Evolutionary conservation across 2,888 invertebrate genomes (phyloP).

Genomic region (Stenichneumon culpator): DNA sequence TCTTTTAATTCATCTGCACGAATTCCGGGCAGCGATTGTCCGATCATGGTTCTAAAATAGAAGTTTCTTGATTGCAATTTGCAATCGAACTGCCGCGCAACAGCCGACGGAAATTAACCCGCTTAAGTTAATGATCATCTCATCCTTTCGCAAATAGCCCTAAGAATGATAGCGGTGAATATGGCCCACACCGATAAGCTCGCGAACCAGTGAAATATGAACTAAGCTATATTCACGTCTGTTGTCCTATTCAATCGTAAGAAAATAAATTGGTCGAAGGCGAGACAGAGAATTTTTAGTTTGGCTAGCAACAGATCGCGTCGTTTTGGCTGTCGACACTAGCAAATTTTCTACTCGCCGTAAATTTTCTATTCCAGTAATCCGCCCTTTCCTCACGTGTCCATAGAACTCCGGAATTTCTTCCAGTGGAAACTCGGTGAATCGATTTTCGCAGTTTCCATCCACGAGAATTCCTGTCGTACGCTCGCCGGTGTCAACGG

Average conservation of each 20-base stretch:
- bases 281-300: neutral
- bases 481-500: neutral
- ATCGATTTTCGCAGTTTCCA: conserved; percentile 6
- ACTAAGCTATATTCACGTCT: neutral
- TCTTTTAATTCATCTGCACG: neutral
- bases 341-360: neutral
- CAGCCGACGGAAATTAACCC: neutral
- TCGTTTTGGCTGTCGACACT: neutral
- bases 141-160: neutral
- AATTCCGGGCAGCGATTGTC: neutral
- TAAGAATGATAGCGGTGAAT: neutral
- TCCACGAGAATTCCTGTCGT: neutral
- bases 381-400: neutral
- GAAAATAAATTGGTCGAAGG: neutral
- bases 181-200: neutral
- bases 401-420: neutral
- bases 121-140: neutral
- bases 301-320: neutral
- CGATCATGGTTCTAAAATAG: neutral
- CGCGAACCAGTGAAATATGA: neutral
- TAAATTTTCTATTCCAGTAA: neutral
- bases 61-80: neutral
- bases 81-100: neutral
- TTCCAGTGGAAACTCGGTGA: neutral
- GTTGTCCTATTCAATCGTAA: neutral